Evolutionary conservation across 92 coral and sea anemone species (phyloP).

Genomic region (Zoanthus sociatus): DNA sequence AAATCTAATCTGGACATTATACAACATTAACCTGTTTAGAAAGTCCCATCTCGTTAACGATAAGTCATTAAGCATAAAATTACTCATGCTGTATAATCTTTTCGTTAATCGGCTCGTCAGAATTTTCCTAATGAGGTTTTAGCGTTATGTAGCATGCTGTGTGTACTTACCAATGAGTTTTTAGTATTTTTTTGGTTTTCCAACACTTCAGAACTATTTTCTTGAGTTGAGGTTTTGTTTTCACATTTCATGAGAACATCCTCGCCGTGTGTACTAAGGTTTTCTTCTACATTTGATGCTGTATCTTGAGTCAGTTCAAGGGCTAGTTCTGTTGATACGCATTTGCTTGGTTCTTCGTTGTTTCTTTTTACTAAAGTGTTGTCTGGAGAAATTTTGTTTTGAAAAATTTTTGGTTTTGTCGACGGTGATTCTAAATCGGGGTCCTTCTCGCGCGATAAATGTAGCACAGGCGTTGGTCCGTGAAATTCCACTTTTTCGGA

Average conservation of each 20-base stretch:
- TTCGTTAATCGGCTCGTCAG: slow-evolving; percentile 19
- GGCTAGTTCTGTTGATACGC: background rate
- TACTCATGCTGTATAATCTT: background rate
- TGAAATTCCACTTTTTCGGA: slow-evolving; percentile 87
- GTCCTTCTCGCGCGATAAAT: slow-evolving; percentile 57
- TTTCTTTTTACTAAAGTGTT: background rate
- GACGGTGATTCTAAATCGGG: slow-evolving; percentile 10
- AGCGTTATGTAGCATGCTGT: background rate
- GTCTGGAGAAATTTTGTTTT: slow-evolving; percentile 35
- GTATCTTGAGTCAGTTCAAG: background rate
- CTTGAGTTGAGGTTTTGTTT: background rate
- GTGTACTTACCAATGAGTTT: slow-evolving; percentile 36
- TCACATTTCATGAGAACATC: background rate
- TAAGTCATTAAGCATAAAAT: slow-evolving; percentile 4
- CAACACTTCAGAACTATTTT: background rate
- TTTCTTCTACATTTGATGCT: background rate
- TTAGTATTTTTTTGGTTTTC: slow-evolving; percentile 26
- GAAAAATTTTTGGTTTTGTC: slow-evolving; percentile 39
- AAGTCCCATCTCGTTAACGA: background rate
- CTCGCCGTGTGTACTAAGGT: background rate
- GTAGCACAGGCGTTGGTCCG: slow-evolving; percentile 88
- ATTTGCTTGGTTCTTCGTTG: background rate
- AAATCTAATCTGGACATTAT: background rate
- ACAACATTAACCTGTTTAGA: background rate
- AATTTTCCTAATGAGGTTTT: slow-evolving; percentile 32